These are phyloP conservation scores for Malacoctenus gilli DNA, from an alignment of 2,797 vertebrate genomes.

Conservation along the genomic window DNA sequence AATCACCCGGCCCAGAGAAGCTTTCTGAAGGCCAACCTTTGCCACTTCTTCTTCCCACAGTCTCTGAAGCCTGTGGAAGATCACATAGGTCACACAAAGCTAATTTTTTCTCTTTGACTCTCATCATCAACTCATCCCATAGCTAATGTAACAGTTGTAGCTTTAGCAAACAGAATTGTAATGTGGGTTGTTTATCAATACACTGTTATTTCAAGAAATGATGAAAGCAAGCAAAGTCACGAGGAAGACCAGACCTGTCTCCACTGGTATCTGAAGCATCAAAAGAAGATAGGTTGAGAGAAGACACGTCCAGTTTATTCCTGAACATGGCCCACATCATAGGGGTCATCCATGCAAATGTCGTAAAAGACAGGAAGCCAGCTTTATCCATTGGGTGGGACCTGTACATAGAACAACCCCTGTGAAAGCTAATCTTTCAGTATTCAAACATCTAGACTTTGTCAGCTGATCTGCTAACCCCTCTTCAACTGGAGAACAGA, in stretches of 20 bases:
- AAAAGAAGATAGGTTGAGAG: conserved; percentile 71
- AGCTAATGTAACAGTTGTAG: too few relatives aligned
- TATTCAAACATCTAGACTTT: too few relatives aligned
- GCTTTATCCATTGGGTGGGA: conserved; percentile 79
- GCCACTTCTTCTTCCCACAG: conserved; percentile 82
- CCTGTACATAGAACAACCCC: conserved; percentile 52
- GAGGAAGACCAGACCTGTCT: conserved; percentile 71
- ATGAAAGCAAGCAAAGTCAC: not conserved
- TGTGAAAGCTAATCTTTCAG: too few relatives aligned
- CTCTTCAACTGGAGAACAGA: too few relatives aligned
- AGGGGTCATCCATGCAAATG: conserved; percentile 81
- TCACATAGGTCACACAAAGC: too few relatives aligned
- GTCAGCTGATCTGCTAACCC: too few relatives aligned
- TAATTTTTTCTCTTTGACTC: too few relatives aligned
- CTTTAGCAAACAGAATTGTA: too few relatives aligned
- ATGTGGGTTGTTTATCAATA: too few relatives aligned
- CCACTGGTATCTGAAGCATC: conserved; percentile 73
- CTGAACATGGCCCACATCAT: conserved; percentile 80
- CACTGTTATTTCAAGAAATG: not conserved
- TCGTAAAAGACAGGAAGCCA: conserved; percentile 81
- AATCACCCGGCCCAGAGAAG: conserved; percentile 72
- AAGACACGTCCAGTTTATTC: conserved; percentile 66
- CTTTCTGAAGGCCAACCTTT: conserved; percentile 77
- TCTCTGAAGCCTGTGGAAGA: conserved; percentile 75
- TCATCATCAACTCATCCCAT: too few relatives aligned